Evolutionary conservation across 2,888 invertebrate species (phyloP), one percentile per base, ranked within the genome.

Genomic region (Troilus luridus): DNA sequence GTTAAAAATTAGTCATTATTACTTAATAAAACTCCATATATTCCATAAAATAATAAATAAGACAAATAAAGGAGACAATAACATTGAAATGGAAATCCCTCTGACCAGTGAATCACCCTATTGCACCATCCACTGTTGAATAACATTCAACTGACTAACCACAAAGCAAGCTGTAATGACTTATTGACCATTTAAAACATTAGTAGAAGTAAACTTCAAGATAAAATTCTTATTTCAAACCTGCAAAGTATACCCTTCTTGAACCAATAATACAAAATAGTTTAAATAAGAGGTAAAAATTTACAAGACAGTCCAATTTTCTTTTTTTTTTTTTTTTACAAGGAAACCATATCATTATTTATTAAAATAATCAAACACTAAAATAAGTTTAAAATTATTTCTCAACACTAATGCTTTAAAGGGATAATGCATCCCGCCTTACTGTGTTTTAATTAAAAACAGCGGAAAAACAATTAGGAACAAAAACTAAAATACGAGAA

Each of bases 1-100:
- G 88, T 60, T 56, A 59, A 62, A 67, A 91, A 64, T 64, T n/a
- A 85, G 88, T 58, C 41, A 27, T 60, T 88, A 62, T 1, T 12
- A 62, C 7, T 27, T 62, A n/a, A 88, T 59, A 24, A 0, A 24
- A 41, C 41, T 41, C 19, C 41, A 27, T n/a, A 27, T n/a, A 91
- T 81, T 56, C 10, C 60, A 56, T 91, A 89, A 58, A 56, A 88
- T 5, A 24, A 11, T 62, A 8, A 60, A 88, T n/a, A 88, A 21
- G 14, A 24, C 0, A 11, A 19, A 9, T 7, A 24, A 24, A 24
- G 41, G 41, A 77, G 41, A 77, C 41, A 77, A 77, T 24, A 24
- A 67, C 12, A 24, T 21, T 59, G 14, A 17, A 72, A 27, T 41
- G 72, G 72, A 41, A 77, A 41, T 77, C 41, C 72, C 72, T 77